These are phyloP conservation scores for Chelidonichthys spinosus DNA, from an alignment of 2,797 vertebrate species.

Conservation along the genomic window DNA sequence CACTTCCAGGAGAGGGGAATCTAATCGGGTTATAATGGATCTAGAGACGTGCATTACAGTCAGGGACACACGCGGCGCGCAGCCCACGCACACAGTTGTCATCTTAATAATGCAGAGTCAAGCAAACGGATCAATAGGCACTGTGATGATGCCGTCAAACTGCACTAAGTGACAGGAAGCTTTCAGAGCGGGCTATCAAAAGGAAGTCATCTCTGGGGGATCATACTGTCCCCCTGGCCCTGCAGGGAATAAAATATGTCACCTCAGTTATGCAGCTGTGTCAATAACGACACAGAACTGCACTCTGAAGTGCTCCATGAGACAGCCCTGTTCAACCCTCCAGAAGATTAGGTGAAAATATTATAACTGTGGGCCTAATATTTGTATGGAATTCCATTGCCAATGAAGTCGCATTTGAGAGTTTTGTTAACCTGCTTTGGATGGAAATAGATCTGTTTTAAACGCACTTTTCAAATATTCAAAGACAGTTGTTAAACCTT, in stretches of 20 bases:
- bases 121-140: constrained; percentile 85
- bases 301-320: constrained; percentile 15
- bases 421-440: background rate
- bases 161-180: constrained; percentile 82
- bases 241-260: constrained; percentile 57
- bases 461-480: background rate
- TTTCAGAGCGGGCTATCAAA: constrained; percentile 81
- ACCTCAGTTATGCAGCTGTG: constrained; percentile 40
- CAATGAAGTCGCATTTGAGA: background rate
- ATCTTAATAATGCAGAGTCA: constrained; percentile 89
- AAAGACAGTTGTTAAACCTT: background rate
- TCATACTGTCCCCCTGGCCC: constrained; percentile 55
- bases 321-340: background rate
- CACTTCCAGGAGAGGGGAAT: constrained; percentile 85
- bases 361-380: constrained; percentile 1
- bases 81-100: constrained; percentile 75
- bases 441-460: background rate
- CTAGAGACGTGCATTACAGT: constrained; percentile 89
- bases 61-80: constrained; percentile 65
- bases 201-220: constrained; percentile 74
- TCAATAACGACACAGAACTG: constrained; percentile 32
- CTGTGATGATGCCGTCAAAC: constrained; percentile 80
- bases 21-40: constrained; percentile 94
- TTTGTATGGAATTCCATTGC: background rate
- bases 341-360: constrained; percentile 5